Evolutionary conservation across 2,888 invertebrate species (phyloP).

Genomic region (Elysia crispata): DNA sequence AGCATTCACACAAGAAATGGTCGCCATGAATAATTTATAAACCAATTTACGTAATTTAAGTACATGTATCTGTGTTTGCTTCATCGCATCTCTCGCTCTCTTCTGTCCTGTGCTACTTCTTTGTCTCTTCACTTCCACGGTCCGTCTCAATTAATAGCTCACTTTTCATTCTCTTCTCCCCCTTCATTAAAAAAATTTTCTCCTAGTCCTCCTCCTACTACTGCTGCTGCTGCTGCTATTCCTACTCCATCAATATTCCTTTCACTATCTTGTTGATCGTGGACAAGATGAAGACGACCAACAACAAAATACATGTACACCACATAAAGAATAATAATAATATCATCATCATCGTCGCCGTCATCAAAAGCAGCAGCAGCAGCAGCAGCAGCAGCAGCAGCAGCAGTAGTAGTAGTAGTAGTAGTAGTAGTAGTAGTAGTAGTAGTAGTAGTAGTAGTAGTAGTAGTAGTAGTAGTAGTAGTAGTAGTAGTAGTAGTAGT

Average conservation of each 20-base stretch:
- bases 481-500: slow-evolving; percentile 42
- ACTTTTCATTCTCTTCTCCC: no score
- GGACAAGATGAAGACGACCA: neutral
- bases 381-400: slow-evolving; percentile 28
- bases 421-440: slow-evolving; percentile 44
- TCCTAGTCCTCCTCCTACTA: no score
- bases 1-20: no score
- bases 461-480: slow-evolving; percentile 27
- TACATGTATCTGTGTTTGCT: neutral
- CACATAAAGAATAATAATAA: neutral
- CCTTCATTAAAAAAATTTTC: no score
- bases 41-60: no score
- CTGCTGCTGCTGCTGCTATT: no score
- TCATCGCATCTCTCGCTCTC: no score
- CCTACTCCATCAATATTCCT: neutral
- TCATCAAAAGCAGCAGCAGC: slow-evolving; percentile 21
- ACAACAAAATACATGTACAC: neutral
- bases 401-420: slow-evolving; percentile 41
- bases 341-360: no score
- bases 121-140: no score
- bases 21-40: no score
- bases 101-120: no score
- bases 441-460: slow-evolving; percentile 40
- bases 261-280: neutral
- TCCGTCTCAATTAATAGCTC: no score